A percentile compares a stretch with the other conserved stretches of the same genome.
Evolutionary conservation across 1,140 invertebrate genomes (phyloP).

Genomic region (Brevipalpus yothersi): DNA sequence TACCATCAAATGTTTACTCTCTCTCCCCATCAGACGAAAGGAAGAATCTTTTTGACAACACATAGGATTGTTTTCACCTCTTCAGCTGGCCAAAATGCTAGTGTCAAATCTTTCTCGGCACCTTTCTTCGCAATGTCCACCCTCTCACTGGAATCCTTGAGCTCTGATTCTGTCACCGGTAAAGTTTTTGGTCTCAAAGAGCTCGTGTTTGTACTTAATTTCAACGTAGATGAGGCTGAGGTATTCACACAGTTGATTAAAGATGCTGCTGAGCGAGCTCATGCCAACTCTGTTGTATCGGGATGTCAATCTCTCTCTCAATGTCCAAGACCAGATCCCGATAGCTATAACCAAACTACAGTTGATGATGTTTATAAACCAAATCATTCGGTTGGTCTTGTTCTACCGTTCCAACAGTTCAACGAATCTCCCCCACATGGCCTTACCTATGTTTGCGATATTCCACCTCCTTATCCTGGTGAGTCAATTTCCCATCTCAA

Average conservation of each 20-base stretch:
- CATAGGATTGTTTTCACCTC: conserved; percentile 32
- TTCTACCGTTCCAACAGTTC: conserved; percentile 51
- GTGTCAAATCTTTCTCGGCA: conserved; percentile 76
- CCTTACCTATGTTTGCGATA: conserved; percentile 62
- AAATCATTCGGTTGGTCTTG: conserved; percentile 68
- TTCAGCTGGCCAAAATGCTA: neutral
- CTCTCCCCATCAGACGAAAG: conserved; percentile 30
- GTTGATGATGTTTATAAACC: conserved; percentile 47
- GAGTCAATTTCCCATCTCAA: too few relatives aligned
- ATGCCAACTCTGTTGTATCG: neutral
- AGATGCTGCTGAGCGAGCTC: conserved; percentile 53
- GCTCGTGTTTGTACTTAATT: conserved; percentile 67
- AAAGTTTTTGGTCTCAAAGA: conserved; percentile 65
- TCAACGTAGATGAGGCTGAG: conserved; percentile 90
- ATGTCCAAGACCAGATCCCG: conserved; percentile 36
- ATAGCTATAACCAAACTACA: conserved; percentile 25
- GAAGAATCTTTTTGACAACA: conserved; percentile 76
- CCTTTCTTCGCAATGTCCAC: conserved; percentile 70
- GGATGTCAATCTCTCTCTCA: conserved; percentile 39
- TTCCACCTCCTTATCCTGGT: conserved; percentile 83
- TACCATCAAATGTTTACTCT: too few relatives aligned
- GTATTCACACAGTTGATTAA: conserved; percentile 88
- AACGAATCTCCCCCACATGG: conserved; percentile 38
- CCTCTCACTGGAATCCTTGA: conserved; percentile 91
- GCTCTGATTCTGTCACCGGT: conserved; percentile 92